Conservation (phyloP, 2,888 invertebrate genomes). For the Syrista parreyssii region DNA sequence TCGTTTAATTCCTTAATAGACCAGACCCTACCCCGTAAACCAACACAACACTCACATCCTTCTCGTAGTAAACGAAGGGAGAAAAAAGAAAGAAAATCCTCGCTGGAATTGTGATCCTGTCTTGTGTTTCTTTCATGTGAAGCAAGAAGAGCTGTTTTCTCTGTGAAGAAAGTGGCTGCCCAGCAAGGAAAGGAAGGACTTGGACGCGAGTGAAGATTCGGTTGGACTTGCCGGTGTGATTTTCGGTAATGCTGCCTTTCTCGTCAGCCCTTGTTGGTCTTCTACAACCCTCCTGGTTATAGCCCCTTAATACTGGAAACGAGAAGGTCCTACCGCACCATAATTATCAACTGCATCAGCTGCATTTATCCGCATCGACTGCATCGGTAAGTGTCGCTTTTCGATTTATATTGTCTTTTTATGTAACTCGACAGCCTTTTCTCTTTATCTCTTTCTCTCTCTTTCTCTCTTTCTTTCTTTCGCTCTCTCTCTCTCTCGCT, state of each 20-base stretch:
- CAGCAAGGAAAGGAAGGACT: not conserved
- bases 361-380: not conserved
- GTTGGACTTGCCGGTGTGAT: not conserved
- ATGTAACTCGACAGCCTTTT: not conserved
- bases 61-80: not conserved
- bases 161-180: not conserved
- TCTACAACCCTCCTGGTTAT: not conserved
- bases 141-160: not conserved
- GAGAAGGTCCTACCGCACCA: not conserved
- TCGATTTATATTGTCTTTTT: not conserved
- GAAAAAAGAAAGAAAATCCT: not conserved
- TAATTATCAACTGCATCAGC: not conserved
- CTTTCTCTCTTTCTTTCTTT: too few species aligned
- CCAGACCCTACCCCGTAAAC: not conserved
- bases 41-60: not conserved
- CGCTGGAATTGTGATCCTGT: not conserved
- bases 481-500: not conserved
- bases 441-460: not conserved
- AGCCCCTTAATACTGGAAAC: not conserved
- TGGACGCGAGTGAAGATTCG: not conserved
- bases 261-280: not conserved
- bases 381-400: not conserved
- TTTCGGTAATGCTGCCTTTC: not conserved
- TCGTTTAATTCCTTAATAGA: constrained; percentile 1
- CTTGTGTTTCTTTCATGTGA: not conserved